Base-by-base conservation (phyloP, 2,888 invertebrate species). In the Tillus elongatus region DNA sequence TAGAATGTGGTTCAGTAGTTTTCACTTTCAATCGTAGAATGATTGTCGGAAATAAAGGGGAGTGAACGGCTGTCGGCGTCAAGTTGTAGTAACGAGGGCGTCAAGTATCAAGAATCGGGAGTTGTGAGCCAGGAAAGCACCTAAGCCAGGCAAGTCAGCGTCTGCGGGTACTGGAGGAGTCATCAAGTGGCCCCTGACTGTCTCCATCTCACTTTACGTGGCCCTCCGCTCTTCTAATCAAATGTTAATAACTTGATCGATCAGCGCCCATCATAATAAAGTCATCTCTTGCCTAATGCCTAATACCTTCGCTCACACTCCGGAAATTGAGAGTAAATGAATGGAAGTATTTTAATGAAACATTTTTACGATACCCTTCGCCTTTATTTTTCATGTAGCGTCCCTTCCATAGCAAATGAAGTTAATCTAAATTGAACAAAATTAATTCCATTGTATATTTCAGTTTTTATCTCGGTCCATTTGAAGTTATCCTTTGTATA, bases 341-440 rank as follows among this genome's bases (percentile, higher is more conserved):
- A 56, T 60, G 61, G 62, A 63, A 62, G 60, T 59, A 61, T 62
- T 65, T 63, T 62, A 62, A 62, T 64, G 62, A 61, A 63, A 63
- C 57, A 57, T 61, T 59, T 55, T 53, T 54, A 42, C 50, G 41
- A 52, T 51, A 51, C 51, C 53, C 48, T 54, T 56, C 54, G 51
- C 51, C 53, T 57, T 57, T 43, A 49, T 49, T 49, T 52, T 59
- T 54, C 60, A 56, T 59, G 53, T 55, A 58, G 24, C 57, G 60
- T 52, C 53, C 49, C 53, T 36, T 37, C 45, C 42, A 63, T 63
- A 61, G 57, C 57, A 58, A 60, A 58, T 61, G 56, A 59, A 62
- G 60, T 63, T 66, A 62, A 65, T 65, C 61, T 57, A 58, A 63
- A 64, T 64, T 62, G 63, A 60, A 61, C 56, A 56, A 62, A 64